phyloP scores from a whole-genome alignment of 1,140 invertebrate species.

The Atopsyche davidsoni region DNA sequence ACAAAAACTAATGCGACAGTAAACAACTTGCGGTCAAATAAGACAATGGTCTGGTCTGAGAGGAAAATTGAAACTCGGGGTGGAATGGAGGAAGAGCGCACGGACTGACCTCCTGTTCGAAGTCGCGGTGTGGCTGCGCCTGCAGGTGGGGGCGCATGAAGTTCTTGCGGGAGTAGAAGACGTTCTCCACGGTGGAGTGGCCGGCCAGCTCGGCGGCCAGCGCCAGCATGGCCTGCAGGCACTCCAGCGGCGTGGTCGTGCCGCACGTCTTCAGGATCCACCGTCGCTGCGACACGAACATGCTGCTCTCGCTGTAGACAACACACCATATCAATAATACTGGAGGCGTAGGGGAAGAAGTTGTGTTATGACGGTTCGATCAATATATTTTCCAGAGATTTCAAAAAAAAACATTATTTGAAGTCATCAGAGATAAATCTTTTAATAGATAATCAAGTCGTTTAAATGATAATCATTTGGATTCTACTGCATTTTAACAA shows the following conservation, averaged over 20 bases:
- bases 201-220: conserved; percentile 81
- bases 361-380: no score
- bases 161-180: conserved; percentile 96
- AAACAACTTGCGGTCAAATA: no score
- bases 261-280: conserved; percentile 99
- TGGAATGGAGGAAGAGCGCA: conserved; percentile 35
- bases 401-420: no score
- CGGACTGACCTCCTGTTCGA: conserved; percentile 73
- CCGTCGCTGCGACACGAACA: conserved; percentile 91
- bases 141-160: conserved; percentile 91
- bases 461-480: no score
- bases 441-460: no score
- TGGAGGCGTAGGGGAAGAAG: no score
- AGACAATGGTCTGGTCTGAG: no score
- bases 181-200: conserved; percentile 74
- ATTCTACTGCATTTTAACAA: no score
- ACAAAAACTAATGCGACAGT: no score
- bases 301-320: conserved; percentile 87
- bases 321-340: no score
- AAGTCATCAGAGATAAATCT: no score
- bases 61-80: neutral
- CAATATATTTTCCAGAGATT: no score
- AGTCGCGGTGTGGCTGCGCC: conserved; percentile 75
- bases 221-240: conserved; percentile 77
- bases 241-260: conserved; percentile 91